Percentiles rank a stretch among this genome's conserved stretches.
These are phyloP conservation scores for Tenthredo mesomela DNA, from an alignment of 2,888 invertebrate species.

Conservation along the genomic window DNA sequence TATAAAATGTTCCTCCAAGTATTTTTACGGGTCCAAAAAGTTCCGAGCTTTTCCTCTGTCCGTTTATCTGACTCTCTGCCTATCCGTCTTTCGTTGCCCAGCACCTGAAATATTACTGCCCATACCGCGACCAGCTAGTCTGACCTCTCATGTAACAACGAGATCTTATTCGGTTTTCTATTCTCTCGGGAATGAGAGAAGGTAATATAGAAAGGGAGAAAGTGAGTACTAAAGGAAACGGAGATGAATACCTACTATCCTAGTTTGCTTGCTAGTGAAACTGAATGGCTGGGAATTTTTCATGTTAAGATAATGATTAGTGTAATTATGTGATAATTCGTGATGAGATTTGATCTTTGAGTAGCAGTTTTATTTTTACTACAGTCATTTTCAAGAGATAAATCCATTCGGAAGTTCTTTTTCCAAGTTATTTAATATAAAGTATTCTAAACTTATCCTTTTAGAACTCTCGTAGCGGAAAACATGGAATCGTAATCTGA, in stretches of 20 bases:
- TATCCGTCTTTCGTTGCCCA: neutral
- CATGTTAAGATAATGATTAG: neutral
- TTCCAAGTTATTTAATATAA: neutral
- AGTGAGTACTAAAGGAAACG: neutral
- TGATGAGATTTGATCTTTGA: neutral
- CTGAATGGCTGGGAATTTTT: neutral
- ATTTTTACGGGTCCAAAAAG: neutral
- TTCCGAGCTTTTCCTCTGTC: neutral
- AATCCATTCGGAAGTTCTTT: neutral
- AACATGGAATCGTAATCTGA: constrained; percentile 13
- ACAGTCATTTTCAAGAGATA: constrained; percentile 9
- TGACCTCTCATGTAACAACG: constrained; percentile 32
- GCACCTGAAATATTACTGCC: constrained; percentile 44
- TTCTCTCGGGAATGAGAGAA: constrained; percentile 10
- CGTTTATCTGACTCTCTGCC: neutral
- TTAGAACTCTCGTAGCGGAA: neutral
- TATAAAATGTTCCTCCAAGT: neutral
- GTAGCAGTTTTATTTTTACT: neutral
- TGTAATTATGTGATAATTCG: neutral
- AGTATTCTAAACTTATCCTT: constrained; percentile 7
- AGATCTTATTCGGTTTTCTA: constrained; percentile 39
- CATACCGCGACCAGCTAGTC: neutral
- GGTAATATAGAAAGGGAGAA: neutral
- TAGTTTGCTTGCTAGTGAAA: neutral
- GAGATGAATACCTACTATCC: neutral